Evolutionary conservation across 2,113 vertebrate species (phyloP).

Genomic region (Eurystomus gularis): DNA sequence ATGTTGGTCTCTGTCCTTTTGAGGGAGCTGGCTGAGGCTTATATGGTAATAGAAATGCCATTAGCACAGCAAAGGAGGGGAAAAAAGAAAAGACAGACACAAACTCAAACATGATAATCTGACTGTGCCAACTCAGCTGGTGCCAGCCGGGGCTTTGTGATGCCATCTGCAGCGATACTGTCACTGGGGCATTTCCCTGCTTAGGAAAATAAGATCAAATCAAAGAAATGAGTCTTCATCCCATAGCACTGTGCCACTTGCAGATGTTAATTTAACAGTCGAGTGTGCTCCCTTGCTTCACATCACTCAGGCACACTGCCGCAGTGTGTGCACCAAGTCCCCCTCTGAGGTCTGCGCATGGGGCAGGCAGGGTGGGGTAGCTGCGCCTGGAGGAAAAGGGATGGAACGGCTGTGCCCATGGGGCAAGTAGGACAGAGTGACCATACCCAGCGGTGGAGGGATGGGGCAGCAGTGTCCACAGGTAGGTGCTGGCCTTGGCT

Average conservation of each 20-base stretch:
- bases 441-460: rapidly evolving
- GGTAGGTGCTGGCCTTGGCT: not conserved
- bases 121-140: conserved; percentile 49
- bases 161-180: conserved; percentile 53
- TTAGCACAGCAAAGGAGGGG: conserved; percentile 21
- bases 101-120: conserved; percentile 28
- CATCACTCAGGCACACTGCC: not conserved
- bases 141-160: conserved; percentile 47
- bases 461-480: not conserved
- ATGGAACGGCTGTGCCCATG: not conserved
- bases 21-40: not conserved
- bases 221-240: not conserved
- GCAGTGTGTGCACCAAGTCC: not conserved
- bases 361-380: not conserved
- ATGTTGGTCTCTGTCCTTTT: not conserved
- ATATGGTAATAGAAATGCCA: not conserved
- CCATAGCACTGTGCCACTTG: not conserved
- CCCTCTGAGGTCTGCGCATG: not conserved
- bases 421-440: not conserved
- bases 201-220: conserved; percentile 39
- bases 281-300: not conserved
- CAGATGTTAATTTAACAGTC: not conserved
- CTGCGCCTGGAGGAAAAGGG: not conserved
- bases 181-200: conserved; percentile 49
- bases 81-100: conserved; percentile 5